A percentile compares a stretch with the other conserved stretches of the same genome.
Evolutionary conservation across 2,113 vertebrate genomes (phyloP).

Genomic region (Myrmecophaga tridactyla): DNA sequence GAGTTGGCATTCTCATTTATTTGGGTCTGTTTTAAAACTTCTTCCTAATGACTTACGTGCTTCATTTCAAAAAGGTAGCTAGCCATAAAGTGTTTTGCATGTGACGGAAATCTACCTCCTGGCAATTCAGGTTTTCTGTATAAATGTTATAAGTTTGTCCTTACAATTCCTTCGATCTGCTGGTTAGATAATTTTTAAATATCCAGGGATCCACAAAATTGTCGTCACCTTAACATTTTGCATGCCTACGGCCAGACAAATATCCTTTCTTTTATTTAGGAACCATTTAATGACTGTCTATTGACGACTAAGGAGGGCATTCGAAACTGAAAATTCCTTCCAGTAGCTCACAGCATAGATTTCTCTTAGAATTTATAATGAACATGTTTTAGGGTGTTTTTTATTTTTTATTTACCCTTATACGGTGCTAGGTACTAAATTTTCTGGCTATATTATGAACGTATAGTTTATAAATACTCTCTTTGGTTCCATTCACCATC

Average conservation of each 20-base stretch:
- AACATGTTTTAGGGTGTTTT: neutral
- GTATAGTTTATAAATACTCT: neutral
- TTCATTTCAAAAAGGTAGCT: neutral
- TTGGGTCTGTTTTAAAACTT: neutral
- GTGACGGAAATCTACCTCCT: neutral
- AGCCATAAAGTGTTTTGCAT: neutral
- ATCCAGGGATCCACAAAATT: neutral
- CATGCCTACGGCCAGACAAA: neutral
- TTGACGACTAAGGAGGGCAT: neutral
- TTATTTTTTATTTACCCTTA: neutral
- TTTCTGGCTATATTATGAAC: neutral
- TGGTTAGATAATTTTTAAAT: slow-evolving; percentile 17
- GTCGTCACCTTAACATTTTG: neutral
- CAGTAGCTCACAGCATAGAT: neutral
- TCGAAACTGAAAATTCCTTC: neutral
- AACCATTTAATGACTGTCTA: neutral
- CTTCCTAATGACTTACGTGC: neutral
- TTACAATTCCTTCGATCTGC: neutral
- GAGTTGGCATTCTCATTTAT: neutral
- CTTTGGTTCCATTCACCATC: neutral
- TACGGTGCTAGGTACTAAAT: neutral
- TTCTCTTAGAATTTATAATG: neutral
- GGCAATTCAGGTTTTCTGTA: neutral
- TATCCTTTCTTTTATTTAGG: neutral
- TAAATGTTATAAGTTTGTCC: neutral